Conservation (phyloP, 2,113 vertebrate genomes). For the Drymodes brunneopygia region DNA sequence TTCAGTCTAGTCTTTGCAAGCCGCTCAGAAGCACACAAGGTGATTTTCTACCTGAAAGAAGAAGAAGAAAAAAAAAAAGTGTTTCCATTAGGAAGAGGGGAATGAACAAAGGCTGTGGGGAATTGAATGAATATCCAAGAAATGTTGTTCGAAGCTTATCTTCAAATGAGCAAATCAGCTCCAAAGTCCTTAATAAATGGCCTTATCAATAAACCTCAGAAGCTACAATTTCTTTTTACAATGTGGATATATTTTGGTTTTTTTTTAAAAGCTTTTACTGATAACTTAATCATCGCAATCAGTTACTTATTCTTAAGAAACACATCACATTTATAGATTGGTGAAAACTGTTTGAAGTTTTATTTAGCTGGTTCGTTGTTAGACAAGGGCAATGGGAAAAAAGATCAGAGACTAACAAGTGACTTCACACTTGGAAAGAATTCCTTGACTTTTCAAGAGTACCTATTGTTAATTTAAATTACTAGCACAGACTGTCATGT, state of each 20-base stretch:
- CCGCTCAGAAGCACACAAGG: not conserved
- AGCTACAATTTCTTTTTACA: slow-evolving; percentile 58
- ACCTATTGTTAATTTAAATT: not conserved
- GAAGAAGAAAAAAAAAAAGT: not conserved
- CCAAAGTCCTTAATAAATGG: slow-evolving; percentile 51
- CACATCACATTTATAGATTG: slow-evolving; percentile 42
- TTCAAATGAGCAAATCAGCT: slow-evolving; percentile 63
- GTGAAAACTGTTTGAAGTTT: not conserved
- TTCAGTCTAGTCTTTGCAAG: not conserved
- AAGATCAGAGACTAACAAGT: not conserved
- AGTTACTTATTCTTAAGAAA: slow-evolving; percentile 41
- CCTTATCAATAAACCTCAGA: slow-evolving; percentile 59
- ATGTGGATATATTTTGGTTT: slow-evolving; percentile 42
- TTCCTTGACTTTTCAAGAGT: not conserved
- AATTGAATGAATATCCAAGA: slow-evolving; percentile 41
- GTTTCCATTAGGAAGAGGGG: not conserved
- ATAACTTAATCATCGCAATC: slow-evolving; percentile 2
- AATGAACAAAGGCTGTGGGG: not conserved
- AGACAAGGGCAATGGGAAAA: not conserved
- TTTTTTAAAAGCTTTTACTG: slow-evolving; percentile 63
- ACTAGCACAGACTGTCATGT: not conserved
- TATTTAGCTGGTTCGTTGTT: not conserved
- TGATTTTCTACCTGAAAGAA: slow-evolving; percentile 1
- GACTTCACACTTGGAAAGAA: not conserved
- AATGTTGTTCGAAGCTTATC: slow-evolving; percentile 61